phyloP scores from a whole-genome alignment of 2,797 vertebrate genomes.

The Myotis findleyi region DNA sequence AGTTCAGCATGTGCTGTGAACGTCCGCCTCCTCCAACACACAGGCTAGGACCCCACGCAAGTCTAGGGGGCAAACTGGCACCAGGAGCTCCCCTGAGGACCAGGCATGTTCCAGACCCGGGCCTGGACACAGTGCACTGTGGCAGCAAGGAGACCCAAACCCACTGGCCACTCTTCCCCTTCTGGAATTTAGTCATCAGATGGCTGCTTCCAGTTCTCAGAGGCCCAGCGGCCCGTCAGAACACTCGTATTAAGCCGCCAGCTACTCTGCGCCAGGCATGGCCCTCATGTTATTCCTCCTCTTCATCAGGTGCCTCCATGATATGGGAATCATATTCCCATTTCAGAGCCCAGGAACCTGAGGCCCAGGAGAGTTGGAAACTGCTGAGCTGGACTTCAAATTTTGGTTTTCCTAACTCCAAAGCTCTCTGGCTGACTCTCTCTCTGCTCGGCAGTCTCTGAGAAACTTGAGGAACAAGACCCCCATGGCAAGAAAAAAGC shows the following conservation, averaged over 20 bases:
- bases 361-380: neutral
- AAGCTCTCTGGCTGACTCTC: too few species aligned
- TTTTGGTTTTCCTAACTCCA: neutral
- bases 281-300: neutral
- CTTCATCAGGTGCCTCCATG: neutral
- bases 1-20: rapidly evolving
- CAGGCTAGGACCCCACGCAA: neutral
- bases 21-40: rapidly evolving
- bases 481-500: rapidly evolving
- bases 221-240: neutral
- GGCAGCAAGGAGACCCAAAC: rapidly evolving
- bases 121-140: rapidly evolving
- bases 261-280: neutral
- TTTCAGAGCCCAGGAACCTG: neutral
- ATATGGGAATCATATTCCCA: rapidly evolving
- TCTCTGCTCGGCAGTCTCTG: neutral
- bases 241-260: too few species aligned
- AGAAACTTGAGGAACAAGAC: rapidly evolving
- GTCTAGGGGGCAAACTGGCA: neutral
- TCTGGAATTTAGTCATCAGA: neutral
- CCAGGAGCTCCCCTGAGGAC: neutral
- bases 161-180: too few species aligned
- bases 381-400: neutral
- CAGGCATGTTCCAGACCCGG: rapidly evolving
- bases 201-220: neutral